phyloP scores from a whole-genome alignment of 2,113 vertebrate species.

The Lipophrys pholis region DNA sequence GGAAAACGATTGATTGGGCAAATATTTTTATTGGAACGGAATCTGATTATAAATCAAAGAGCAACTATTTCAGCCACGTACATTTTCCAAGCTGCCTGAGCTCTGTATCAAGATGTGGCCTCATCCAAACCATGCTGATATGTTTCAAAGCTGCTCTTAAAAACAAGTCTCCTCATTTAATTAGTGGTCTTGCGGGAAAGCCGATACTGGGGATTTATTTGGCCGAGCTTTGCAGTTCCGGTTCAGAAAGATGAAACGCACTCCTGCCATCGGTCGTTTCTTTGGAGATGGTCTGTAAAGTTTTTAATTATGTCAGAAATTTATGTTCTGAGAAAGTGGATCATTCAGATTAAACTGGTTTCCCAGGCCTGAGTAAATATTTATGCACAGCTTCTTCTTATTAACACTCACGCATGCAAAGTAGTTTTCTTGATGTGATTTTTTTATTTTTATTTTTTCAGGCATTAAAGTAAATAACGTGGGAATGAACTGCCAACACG shows the following conservation, averaged over 20 bases:
- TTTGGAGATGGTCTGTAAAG: slow-evolving; percentile 58
- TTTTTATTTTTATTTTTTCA: background rate
- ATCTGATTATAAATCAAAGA: slow-evolving; percentile 60
- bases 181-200: slow-evolving; percentile 74
- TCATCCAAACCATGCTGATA: slow-evolving; percentile 63
- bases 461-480: background rate
- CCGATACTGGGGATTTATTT: slow-evolving; percentile 77
- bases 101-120: slow-evolving; percentile 43
- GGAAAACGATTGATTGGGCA: slow-evolving; percentile 65
- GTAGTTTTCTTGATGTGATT: slow-evolving; percentile 5
- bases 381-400: slow-evolving; percentile 7
- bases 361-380: slow-evolving; percentile 47
- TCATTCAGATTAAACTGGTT: slow-evolving; percentile 48
- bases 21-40: slow-evolving; percentile 69
- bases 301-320: slow-evolving; percentile 76
- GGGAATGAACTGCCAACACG: slow-evolving; percentile 6
- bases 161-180: slow-evolving; percentile 56
- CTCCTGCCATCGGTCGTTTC: slow-evolving; percentile 58
- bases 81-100: background rate
- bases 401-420: background rate
- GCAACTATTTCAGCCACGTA: slow-evolving; percentile 25
- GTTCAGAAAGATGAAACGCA: slow-evolving; percentile 58
- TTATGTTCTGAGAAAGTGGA: slow-evolving; percentile 70
- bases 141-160: slow-evolving; percentile 56
- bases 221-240: slow-evolving; percentile 67